Percentiles rank a stretch among this genome's conserved stretches.
Evolutionary conservation across 1,140 invertebrate genomes (phyloP).

Genomic region (Aphis gossypii): DNA sequence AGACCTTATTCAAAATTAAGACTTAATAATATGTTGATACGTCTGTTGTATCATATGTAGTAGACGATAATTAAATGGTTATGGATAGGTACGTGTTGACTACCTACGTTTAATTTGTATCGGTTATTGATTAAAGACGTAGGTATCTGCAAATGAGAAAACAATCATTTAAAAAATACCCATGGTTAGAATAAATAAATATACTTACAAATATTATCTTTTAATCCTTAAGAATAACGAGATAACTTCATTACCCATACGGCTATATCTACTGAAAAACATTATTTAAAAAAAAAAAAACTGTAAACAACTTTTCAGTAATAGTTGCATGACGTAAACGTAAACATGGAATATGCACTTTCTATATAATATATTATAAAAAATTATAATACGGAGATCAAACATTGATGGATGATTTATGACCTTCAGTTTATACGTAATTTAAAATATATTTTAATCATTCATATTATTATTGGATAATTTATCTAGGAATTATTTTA

Average conservation of each 20-base stretch:
- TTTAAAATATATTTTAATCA: background rate
- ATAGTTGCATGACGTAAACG: constrained; percentile 8
- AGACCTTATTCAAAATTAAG: too few species aligned
- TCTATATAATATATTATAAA: background rate
- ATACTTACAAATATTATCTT: background rate
- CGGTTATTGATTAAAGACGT: background rate
- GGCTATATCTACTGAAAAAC: background rate
- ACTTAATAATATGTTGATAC: too few species aligned
- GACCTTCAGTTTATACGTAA: constrained; percentile 13
- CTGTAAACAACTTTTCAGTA: constrained; percentile 10
- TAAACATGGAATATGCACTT: constrained; percentile 8
- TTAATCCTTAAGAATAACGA: background rate
- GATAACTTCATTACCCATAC: background rate
- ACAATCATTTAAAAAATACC: background rate
- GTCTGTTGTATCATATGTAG: background rate
- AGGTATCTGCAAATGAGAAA: background rate
- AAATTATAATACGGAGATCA: constrained; percentile 9
- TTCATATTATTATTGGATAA: background rate
- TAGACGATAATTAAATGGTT: background rate
- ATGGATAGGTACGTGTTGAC: background rate
- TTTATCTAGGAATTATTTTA: background rate
- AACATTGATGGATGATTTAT: constrained; percentile 26
- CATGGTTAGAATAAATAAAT: background rate
- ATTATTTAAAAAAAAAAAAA: constrained; percentile 23
- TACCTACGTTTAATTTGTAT: background rate